Evolutionary conservation across 2,797 vertebrate genomes (phyloP), one percentile per base, ranked within the genome.

Genomic region (Hapalemur alaotrensis): DNA sequence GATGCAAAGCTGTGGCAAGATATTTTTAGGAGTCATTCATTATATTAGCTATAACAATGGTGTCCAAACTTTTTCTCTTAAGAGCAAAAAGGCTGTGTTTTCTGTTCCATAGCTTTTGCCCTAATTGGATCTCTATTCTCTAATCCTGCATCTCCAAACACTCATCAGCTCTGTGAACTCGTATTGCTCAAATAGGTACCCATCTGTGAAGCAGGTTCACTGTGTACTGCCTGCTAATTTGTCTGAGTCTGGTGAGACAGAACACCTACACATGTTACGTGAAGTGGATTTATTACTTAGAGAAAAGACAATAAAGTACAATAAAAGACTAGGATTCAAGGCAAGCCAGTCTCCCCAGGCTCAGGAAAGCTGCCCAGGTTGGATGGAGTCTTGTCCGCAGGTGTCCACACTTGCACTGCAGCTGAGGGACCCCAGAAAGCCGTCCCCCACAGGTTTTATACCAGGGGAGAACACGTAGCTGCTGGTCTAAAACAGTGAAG

Each of bases 91-190:
- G 5, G 2, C 2, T 23, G 6, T 54, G 43, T 67, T 91, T 91
- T 85, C n/a, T 52, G 25, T 79, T 76, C 12, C 14, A 30, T 54
- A 61, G 14, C 32, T 88, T 73, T 41, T 10, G 57, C 14, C 10
- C 41, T 91, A 57, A n/a, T 50, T 67, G 72, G 4, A 32, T 65
- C 35, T 87, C 72, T 85, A 30, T 82, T 93, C 88, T 22, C 48
- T 76, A 72, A 69, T 32, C 41, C 43, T 52, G 22, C 1, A 12
- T 76, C n/a, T 92, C 18, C 50, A 48, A 59, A 80, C 6, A 72
- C 43, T 12, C 6, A 48, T 73, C 18, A 70, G 10, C 17, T 63
- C 14, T 79, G 65, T 32, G 11, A 86, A 90, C 7, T 87, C 28
- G 18, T 75, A 11, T 79, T 93, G 23, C 30, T 89, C n/a, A n/a